phyloP scores from a whole-genome alignment of 2,113 vertebrate genomes.

The Rhinopomastus cyanomelas region DNA sequence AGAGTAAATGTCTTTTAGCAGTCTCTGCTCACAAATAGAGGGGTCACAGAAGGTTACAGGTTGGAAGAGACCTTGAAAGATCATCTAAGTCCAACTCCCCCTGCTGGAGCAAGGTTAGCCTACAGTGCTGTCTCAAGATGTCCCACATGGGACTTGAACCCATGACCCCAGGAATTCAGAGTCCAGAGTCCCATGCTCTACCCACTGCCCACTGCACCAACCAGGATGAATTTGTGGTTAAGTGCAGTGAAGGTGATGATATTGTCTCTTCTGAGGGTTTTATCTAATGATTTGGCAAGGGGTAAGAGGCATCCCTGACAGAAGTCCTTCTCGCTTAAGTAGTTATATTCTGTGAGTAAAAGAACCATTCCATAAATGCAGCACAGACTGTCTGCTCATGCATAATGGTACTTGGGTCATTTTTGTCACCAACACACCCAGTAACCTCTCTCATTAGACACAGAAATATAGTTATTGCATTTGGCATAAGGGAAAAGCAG shows the following conservation, averaged over 20 bases:
- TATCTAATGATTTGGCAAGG: background rate
- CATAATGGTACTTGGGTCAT: fast-evolving
- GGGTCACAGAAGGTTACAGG: no score
- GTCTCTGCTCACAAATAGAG: background rate
- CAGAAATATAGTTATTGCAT: background rate
- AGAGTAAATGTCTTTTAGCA: background rate
- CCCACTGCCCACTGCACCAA: no score
- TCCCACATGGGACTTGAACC: no score
- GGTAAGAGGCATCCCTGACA: background rate
- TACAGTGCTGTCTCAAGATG: no score
- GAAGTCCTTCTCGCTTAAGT: background rate
- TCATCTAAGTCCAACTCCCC: no score
- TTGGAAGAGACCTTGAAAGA: no score
- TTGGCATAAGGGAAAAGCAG: background rate
- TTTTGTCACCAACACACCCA: background rate
- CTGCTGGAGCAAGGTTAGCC: no score
- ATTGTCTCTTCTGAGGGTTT: background rate
- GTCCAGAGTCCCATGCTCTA: no score
- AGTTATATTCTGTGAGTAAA: background rate
- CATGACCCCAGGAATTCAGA: no score
- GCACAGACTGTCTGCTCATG: background rate
- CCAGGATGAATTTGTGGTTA: background rate
- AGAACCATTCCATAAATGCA: background rate
- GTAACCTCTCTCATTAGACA: background rate
- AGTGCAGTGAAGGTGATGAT: background rate